Conservation (phyloP, 2,888 invertebrate species). For the Caenorhabditis sp. region DNA sequence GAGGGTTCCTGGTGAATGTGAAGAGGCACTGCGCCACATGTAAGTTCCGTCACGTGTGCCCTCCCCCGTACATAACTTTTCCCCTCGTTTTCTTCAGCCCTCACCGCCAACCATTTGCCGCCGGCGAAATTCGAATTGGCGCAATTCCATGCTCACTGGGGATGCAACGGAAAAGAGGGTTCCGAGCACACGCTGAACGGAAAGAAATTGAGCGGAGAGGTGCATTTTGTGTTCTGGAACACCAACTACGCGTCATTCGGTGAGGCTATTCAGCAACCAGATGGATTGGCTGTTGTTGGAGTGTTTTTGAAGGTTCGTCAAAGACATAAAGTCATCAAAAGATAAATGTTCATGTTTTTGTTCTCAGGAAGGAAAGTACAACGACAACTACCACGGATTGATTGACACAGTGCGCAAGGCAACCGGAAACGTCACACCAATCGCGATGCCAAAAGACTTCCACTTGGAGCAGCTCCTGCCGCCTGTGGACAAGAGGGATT, state of each 20-base stretch:
- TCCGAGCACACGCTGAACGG: slow-evolving; percentile 75
- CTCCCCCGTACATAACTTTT: not conserved
- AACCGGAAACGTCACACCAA: slow-evolving; percentile 50
- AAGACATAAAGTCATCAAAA: not conserved
- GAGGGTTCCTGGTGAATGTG: slow-evolving; percentile 68
- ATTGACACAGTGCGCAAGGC: slow-evolving; percentile 65
- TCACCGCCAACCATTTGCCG: slow-evolving; percentile 60
- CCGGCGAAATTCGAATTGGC: slow-evolving; percentile 64
- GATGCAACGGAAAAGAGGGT: slow-evolving; percentile 68
- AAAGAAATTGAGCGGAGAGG: slow-evolving; percentile 68
- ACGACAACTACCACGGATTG: slow-evolving; percentile 64
- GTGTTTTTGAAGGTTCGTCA: slow-evolving; percentile 73
- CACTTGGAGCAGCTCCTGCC: slow-evolving; percentile 59
- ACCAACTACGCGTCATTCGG: slow-evolving; percentile 69
- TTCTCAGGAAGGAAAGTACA: slow-evolving; percentile 64
- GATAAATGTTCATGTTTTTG: not conserved
- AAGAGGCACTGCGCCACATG: slow-evolving; percentile 63
- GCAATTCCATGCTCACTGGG: slow-evolving; percentile 78
- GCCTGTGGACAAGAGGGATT: slow-evolving; percentile 73
- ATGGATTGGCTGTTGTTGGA: slow-evolving; percentile 76
- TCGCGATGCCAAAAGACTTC: slow-evolving; percentile 62
- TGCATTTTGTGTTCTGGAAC: slow-evolving; percentile 78
- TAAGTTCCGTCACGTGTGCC: slow-evolving; percentile 40
- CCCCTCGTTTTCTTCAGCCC: slow-evolving; percentile 37
- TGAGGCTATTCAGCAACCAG: slow-evolving; percentile 68